Evolutionary conservation across 2,888 invertebrate genomes (phyloP), one percentile per base, ranked within the genome.

Genomic region (Crepidodera aurea): DNA sequence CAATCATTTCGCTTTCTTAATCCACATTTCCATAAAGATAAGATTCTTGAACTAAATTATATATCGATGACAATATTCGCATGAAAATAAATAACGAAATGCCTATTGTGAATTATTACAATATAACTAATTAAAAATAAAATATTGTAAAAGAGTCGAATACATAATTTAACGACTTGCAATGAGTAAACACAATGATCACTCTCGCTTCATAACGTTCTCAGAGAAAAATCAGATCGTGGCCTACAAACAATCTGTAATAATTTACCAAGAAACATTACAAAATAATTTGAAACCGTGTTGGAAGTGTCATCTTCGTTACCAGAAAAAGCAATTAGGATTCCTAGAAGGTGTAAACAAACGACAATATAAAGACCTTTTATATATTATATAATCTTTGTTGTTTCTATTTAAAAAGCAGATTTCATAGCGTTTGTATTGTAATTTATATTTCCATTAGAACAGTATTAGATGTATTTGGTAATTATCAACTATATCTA

Each of bases 181-280:
- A 48, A 27, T 48, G 10, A 48, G 48, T 25, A 25, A 29, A 48
- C 48, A 48, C 48, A 48, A 48, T 48, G 48, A 48, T 29, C 27
- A 10, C 27, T 48, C 48, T 48, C 25, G 27, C 15, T 29, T 27
- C 10, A 19, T 16, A 15, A 15, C 15, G 48, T 68, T 66, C 66
- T 57, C 68, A 68, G 65, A 64, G 61, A 56, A 64, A 44, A 60
- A 53, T 53, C 48, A 64, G 65, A 61, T 59, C 54, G 39, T 44
- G 44, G 39, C 54, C 55, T n/a, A 55, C 44, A 25, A n/a, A 55
- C 2, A 29, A 15, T 48, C 48, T 27, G 27, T 25, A 44, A 15
- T 16, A 48, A 48, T 7, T 29, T 44, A 22, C 22, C 1, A 40
- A 10, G 40, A 37, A 37, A 10, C 2, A 40, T 40, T 40, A 40